Evolutionary conservation across 2,797 vertebrate species (phyloP).

Genomic region (Mionectes olivaceus): DNA sequence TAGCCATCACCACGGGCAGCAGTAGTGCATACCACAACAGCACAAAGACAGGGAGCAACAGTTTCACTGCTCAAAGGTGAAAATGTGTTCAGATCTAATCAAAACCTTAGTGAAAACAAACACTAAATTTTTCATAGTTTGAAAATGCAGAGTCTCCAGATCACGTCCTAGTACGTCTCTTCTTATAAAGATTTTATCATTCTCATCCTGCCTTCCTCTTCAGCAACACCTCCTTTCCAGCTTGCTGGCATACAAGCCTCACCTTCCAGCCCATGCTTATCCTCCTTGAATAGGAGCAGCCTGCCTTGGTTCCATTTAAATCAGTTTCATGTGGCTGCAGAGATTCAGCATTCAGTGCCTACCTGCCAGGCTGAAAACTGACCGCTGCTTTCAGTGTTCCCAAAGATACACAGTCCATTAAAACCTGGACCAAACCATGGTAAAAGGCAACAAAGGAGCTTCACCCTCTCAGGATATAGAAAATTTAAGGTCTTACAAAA

Average conservation of each 20-base stretch:
- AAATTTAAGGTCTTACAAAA: background rate
- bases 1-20: background rate
- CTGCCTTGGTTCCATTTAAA: background rate
- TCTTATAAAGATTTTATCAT: background rate
- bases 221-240: background rate
- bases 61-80: background rate
- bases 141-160: background rate
- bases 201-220: background rate
- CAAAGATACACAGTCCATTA: background rate
- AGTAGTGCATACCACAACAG: background rate
- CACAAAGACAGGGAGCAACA: background rate
- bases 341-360: background rate
- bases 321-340: background rate
- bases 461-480: background rate
- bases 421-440: background rate
- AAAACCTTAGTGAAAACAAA: background rate
- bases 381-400: background rate
- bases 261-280: background rate
- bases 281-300: background rate
- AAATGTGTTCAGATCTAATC: background rate
- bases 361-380: background rate
- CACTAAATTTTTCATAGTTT: background rate
- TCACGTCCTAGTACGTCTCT: background rate
- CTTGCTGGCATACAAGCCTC: background rate
- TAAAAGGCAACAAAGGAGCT: background rate